These are phyloP conservation scores for Nomada lathburiana DNA, from an alignment of 2,888 invertebrate genomes.

Conservation along the genomic window DNA sequence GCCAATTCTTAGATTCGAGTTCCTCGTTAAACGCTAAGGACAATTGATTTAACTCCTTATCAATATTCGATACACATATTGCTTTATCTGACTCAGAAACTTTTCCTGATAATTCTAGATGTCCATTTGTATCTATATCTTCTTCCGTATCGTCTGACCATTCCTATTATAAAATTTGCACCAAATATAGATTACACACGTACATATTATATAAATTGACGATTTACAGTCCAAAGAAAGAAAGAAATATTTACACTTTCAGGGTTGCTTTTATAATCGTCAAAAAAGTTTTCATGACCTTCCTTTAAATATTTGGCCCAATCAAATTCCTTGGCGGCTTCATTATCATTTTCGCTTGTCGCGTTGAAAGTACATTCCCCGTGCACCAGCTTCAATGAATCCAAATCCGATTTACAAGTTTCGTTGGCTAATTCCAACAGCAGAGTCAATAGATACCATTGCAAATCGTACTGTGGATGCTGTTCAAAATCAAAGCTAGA, in stretches of 20 bases:
- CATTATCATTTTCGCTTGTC: constrained; percentile 70
- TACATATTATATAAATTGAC: neutral
- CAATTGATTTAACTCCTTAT: constrained; percentile 59
- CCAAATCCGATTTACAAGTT: constrained; percentile 76
- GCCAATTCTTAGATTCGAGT: constrained; percentile 77
- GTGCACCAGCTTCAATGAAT: constrained; percentile 67
- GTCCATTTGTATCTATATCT: constrained; percentile 8
- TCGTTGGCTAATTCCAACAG: constrained; percentile 83
- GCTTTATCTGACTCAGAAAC: constrained; percentile 32
- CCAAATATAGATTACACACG: neutral
- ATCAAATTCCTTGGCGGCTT: constrained; percentile 84
- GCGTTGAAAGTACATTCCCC: constrained; percentile 70
- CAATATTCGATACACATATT: constrained; percentile 29
- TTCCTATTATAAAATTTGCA: constrained; percentile 63
- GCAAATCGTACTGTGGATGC: constrained; percentile 84
- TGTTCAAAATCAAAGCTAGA: constrained; percentile 80
- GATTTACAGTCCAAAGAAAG: neutral
- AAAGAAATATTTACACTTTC: constrained; percentile 76
- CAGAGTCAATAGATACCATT: constrained; percentile 85
- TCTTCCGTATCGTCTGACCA: constrained; percentile 79
- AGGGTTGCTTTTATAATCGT: constrained; percentile 77
- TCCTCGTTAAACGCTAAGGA: constrained; percentile 70
- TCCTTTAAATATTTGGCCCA: constrained; percentile 85
- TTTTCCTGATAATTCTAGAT: constrained; percentile 1
- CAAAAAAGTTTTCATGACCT: constrained; percentile 82